Conservation (phyloP, 2,797 vertebrate genomes). For the Tapera naevia region DNA sequence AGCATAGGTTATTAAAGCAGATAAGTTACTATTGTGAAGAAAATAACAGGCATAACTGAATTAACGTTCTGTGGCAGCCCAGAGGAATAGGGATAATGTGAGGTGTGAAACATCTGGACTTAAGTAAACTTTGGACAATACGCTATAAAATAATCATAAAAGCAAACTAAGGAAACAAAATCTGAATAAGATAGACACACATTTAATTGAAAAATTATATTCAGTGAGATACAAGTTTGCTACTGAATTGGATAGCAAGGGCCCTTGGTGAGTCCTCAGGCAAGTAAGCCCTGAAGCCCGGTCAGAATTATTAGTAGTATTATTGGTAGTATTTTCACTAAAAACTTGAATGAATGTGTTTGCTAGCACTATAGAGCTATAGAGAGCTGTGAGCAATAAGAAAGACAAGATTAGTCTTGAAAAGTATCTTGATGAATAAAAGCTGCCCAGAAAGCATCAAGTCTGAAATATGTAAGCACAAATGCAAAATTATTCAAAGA, state of each 20-base stretch:
- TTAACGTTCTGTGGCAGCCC: background rate
- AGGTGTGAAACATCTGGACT: background rate
- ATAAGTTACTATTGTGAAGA: background rate
- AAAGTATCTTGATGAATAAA: background rate
- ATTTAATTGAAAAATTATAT: background rate
- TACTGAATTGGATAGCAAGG: background rate
- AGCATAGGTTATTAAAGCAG: background rate
- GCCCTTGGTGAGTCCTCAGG: background rate
- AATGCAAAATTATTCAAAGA: background rate
- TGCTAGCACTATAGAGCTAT: background rate
- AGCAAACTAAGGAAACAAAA: background rate
- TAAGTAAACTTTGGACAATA: background rate
- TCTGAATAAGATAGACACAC: background rate
- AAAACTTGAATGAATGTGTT: background rate
- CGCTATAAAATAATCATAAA: background rate
- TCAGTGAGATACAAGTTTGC: background rate
- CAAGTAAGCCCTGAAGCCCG: accelerated
- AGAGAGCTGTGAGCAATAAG: background rate
- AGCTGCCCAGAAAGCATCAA: background rate
- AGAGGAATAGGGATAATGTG: accelerated
- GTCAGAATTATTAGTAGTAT: background rate
- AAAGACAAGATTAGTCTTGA: background rate
- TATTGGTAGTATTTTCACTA: background rate
- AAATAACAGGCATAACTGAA: background rate
- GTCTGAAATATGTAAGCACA: background rate